These are phyloP conservation scores for Epinephelus awoara DNA, from an alignment of 2,797 vertebrate species.

Conservation along the genomic window DNA sequence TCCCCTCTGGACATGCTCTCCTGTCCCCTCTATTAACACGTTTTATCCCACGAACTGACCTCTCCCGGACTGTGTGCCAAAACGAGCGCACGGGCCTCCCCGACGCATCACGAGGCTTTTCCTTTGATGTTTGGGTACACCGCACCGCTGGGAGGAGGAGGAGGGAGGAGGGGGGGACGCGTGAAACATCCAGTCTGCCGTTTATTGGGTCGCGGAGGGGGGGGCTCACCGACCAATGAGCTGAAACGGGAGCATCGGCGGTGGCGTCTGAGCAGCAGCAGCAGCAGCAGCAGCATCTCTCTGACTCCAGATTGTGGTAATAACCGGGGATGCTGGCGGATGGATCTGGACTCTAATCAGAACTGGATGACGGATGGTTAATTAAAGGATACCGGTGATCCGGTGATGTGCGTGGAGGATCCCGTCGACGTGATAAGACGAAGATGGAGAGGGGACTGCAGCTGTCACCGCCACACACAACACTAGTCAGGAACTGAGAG, in stretches of 20 bases:
- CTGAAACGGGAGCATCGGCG: conserved; percentile 54
- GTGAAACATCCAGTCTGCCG: conserved; percentile 36
- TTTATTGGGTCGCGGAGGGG: conserved; percentile 46
- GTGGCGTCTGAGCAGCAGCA: conserved; percentile 49
- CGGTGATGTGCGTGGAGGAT: conserved; percentile 33
- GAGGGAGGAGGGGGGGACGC: conserved; percentile 5
- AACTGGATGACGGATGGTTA: neutral
- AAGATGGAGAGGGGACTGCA: conserved; percentile 52
- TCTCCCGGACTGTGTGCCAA: neutral
- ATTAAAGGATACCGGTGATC: conserved; percentile 5
- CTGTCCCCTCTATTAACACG: neutral
- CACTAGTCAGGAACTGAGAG: conserved; percentile 52
- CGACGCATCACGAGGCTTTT: conserved; percentile 35
- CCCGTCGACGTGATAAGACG: conserved; percentile 2
- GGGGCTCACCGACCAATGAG: conserved; percentile 61
- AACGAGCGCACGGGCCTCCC: conserved; percentile 7
- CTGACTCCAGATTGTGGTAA: conserved; percentile 27
- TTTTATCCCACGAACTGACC: neutral
- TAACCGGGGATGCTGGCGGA: conserved; percentile 30
- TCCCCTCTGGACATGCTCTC: neutral
- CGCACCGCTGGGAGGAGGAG: conserved; percentile 22
- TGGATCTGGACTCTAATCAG: conserved; percentile 19
- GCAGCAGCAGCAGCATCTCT: conserved; percentile 40
- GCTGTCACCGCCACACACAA: conserved; percentile 24
- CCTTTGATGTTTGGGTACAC: conserved; percentile 50